A percentile compares a stretch with the other conserved stretches of the same genome.
phyloP scores from a whole-genome alignment of 2,113 vertebrate genomes.

The Lasiurus cinereus region DNA sequence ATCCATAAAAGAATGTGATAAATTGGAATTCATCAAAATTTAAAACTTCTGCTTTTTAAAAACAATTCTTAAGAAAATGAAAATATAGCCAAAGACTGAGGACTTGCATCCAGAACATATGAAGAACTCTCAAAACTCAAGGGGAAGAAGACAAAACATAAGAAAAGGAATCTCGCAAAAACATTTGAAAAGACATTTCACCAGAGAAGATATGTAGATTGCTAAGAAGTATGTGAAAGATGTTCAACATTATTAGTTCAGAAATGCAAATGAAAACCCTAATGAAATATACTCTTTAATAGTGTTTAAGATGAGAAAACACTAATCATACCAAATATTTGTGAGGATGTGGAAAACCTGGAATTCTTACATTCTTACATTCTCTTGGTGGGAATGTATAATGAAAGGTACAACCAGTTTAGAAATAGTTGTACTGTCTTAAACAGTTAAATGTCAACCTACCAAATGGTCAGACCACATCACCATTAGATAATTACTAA shows the following conservation, averaged over 20 bases:
- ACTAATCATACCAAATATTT: not conserved
- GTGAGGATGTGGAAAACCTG: not conserved
- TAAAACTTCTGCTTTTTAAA: conserved; percentile 11
- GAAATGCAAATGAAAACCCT: conserved; percentile 40
- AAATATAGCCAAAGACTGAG: not conserved
- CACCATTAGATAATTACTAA: not conserved
- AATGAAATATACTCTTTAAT: not conserved
- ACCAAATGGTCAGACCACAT: not conserved
- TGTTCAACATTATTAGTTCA: not conserved
- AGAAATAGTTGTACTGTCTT: conserved; percentile 22
- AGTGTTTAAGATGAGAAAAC: conserved; percentile 19
- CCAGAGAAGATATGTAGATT: no score
- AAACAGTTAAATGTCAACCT: conserved; percentile 39
- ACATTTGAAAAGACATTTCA: not conserved
- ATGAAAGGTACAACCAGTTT: conserved; percentile 12
- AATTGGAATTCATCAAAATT: not conserved
- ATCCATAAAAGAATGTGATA: not conserved
- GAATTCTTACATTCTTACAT: not conserved
- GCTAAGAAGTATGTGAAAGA: not conserved
- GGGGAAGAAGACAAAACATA: not conserved
- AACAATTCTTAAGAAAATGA: not conserved
- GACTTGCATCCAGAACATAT: conserved; percentile 4
- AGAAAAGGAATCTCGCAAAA: not conserved
- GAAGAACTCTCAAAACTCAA: conserved; percentile 31
- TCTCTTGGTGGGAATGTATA: not conserved